phyloP scores from a whole-genome alignment of 2,113 vertebrate genomes.

The Antechinus stuartii region DNA sequence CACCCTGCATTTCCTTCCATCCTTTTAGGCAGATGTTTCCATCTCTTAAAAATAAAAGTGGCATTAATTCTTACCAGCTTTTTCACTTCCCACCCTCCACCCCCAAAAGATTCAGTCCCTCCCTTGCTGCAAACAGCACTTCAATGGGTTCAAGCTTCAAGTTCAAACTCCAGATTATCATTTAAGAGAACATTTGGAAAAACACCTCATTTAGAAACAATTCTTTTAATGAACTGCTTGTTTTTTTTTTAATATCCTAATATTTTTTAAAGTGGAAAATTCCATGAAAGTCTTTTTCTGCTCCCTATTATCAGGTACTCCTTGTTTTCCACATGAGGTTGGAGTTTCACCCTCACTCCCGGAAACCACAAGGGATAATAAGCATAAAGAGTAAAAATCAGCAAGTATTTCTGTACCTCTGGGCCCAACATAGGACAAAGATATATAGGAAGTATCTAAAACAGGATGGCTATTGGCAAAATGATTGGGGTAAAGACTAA shows the following conservation, averaged over 20 bases:
- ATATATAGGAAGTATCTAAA: background rate
- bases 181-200: slow-evolving; percentile 53
- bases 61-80: slow-evolving; percentile 32
- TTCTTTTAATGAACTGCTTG: slow-evolving; percentile 3
- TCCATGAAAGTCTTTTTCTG: slow-evolving; percentile 2
- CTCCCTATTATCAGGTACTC: background rate
- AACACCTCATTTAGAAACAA: slow-evolving; percentile 51
- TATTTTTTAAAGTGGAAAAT: slow-evolving; percentile 16
- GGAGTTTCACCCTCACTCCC: background rate
- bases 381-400: background rate
- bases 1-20: background rate
- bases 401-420: background rate
- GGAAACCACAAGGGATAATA: background rate
- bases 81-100: background rate
- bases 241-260: slow-evolving; percentile 5
- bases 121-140: slow-evolving; percentile 18
- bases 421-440: background rate
- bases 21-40: slow-evolving; percentile 34
- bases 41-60: slow-evolving; percentile 33
- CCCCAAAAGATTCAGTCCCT: slow-evolving; percentile 15
- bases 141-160: slow-evolving; percentile 22
- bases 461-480: background rate
- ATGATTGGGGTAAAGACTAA: background rate
- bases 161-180: slow-evolving; percentile 32
- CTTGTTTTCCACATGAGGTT: slow-evolving; percentile 19